A percentile compares a stretch with the other conserved stretches of the same genome.
Conservation (phyloP, 2,113 vertebrate species). For the Boleophthalmus pectinirostris region DNA sequence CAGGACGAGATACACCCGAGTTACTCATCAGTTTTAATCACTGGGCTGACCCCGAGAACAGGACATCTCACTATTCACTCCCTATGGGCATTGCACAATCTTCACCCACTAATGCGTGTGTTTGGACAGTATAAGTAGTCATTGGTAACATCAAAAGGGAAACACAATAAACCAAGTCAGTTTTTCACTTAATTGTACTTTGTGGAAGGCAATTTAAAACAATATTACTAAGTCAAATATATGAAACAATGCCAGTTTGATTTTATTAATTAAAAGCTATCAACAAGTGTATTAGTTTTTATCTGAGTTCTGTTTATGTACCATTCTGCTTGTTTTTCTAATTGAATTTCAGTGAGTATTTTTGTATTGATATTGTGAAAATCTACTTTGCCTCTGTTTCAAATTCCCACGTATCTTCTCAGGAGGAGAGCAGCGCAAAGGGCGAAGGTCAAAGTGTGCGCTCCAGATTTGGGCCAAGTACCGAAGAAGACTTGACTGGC, state of each 20-base stretch:
- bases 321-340: neutral
- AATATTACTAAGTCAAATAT: too few species aligned
- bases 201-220: too few species aligned
- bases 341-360: neutral
- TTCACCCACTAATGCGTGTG: neutral
- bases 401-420: constrained; percentile 40
- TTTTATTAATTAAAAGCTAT: too few species aligned
- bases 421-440: constrained; percentile 82
- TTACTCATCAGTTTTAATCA: constrained; percentile 2
- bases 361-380: neutral
- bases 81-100: neutral
- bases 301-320: neutral
- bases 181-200: too few species aligned
- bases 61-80: neutral
- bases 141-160: neutral
- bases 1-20: neutral
- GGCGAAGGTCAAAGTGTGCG: constrained; percentile 71
- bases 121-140: neutral
- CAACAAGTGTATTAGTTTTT: neutral
- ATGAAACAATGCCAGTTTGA: too few species aligned
- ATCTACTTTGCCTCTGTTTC: neutral
- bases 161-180: neutral
- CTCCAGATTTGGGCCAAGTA: constrained; percentile 68
- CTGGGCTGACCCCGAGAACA: neutral
- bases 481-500: constrained; percentile 80